Evolutionary conservation across 2,888 invertebrate species (phyloP).

Genomic region (Sphaerophoria rueppellii): DNA sequence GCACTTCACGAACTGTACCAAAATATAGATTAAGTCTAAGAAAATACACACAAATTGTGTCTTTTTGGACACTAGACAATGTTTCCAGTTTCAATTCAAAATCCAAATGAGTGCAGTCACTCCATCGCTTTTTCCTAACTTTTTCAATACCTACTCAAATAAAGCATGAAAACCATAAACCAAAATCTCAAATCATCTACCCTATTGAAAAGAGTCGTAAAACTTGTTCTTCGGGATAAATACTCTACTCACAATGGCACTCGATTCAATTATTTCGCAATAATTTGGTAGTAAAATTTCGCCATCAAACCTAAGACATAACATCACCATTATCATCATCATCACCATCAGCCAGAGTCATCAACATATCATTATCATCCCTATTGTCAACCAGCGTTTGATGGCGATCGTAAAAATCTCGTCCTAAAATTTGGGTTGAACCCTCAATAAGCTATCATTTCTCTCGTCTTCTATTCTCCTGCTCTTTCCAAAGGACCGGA

Average conservation of each 20-base stretch:
- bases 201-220: constrained; percentile 54
- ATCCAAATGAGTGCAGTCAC: background rate
- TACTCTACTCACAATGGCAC: constrained; percentile 37
- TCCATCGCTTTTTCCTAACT: background rate
- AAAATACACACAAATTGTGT: no score
- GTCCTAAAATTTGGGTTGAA: constrained; percentile 49
- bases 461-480: background rate
- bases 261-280: constrained; percentile 73
- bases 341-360: constrained; percentile 49
- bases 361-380: constrained; percentile 69
- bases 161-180: constrained; percentile 38
- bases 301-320: constrained; percentile 64
- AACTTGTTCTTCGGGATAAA: constrained; percentile 58
- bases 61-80: no score
- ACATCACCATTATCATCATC: constrained; percentile 59
- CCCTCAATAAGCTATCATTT: constrained; percentile 4
- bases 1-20: no score
- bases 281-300: constrained; percentile 71
- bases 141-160: no score
- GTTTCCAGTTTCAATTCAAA: no score
- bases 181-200: constrained; percentile 20
- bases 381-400: constrained; percentile 73
- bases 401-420: constrained; percentile 72
- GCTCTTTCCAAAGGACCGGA: constrained; percentile 53
- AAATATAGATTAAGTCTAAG: no score